Base-by-base conservation (phyloP, 2,113 vertebrate species). In the Cottus gobio region DNA sequence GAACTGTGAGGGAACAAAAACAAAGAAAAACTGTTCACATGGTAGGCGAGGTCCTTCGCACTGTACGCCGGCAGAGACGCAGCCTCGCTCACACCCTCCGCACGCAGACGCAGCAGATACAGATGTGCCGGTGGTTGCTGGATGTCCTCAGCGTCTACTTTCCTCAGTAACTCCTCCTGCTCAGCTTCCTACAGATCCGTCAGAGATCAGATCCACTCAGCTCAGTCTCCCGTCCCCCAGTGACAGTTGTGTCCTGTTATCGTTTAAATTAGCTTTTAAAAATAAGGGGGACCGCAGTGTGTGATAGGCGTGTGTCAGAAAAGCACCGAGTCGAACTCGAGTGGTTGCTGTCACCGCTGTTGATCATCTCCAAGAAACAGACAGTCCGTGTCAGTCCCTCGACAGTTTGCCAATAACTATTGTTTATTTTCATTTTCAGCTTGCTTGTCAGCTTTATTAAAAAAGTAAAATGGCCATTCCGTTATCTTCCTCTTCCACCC, bases 391-490 rank as follows among this genome's bases (percentile, higher is more conserved):
- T 83, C 42, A 26, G 61, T 75, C 65, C 46, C 71, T 74, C 15
- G 63, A 78, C 80, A 46, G 68, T 85, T 77, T 82, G 50, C 60
- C 75, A 77, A 69, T 73, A 79, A 85, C 75, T 67, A 50, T 58
- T 63, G 56, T 85, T 86, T 82, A 69, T 84, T 89, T 86, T 66
- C 76, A 86, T 86, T 84, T 87, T 90, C 87, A 79, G 90, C 72
- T 85, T 87, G 80, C 84, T 96, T 93, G 93, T 96, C 95, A 95
- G 95, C 95, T 95, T 93, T 95, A 96, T 96, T 96, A 85, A 85
- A 90, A 92, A 92, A 90, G 94, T 97, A 96, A 97, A 98, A 97
- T 91, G 94, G 95, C 95, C 88, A 85, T 94, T 95, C 94, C 77
- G 74, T 90, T 80, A 90, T 94, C 90, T 94, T 95, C 93, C 85